phyloP scores from a whole-genome alignment of 2,888 invertebrate species.

The Tachina grossa region DNA sequence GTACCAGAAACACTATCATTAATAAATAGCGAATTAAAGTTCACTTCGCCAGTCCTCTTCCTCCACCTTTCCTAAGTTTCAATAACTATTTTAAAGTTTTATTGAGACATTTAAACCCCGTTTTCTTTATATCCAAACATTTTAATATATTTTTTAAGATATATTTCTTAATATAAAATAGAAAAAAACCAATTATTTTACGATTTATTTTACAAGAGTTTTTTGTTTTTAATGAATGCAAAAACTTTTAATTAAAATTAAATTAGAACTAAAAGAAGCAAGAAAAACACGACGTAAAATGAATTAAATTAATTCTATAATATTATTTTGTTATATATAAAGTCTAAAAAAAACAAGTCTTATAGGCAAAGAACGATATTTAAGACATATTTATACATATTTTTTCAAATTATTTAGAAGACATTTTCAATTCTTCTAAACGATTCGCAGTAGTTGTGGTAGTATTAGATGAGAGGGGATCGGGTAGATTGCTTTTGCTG shows the following conservation, averaged over 20 bases:
- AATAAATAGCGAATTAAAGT: too few species aligned
- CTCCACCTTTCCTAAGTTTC: neutral
- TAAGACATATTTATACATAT: constrained; percentile 45
- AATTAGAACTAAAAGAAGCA: constrained; percentile 22
- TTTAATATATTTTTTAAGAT: constrained; percentile 4
- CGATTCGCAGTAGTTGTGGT: neutral
- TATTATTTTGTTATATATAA: constrained; percentile 19
- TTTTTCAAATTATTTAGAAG: constrained; percentile 49
- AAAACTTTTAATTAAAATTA: constrained; percentile 39
- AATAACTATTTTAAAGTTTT: neutral
- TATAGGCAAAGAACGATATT: constrained; percentile 35
- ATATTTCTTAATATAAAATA: constrained; percentile 17
- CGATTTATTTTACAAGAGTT: constrained; percentile 49
- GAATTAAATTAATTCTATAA: constrained; percentile 47
- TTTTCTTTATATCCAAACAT: constrained; percentile 3
- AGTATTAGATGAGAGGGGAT: neutral
- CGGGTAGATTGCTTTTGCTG: constrained; percentile 7
- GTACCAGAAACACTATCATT: too few species aligned
- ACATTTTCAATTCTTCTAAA: constrained; percentile 25
- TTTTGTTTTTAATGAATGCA: constrained; percentile 26
- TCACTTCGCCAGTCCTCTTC: neutral
- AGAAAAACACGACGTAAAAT: constrained; percentile 35
- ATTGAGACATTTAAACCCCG: neutral
- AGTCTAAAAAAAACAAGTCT: constrained; percentile 64
- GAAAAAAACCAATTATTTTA: constrained; percentile 18